A percentile compares a stretch with the other conserved stretches of the same genome.
phyloP scores from a whole-genome alignment of 2,888 invertebrate genomes.

The Digitonthophagus gazella region DNA sequence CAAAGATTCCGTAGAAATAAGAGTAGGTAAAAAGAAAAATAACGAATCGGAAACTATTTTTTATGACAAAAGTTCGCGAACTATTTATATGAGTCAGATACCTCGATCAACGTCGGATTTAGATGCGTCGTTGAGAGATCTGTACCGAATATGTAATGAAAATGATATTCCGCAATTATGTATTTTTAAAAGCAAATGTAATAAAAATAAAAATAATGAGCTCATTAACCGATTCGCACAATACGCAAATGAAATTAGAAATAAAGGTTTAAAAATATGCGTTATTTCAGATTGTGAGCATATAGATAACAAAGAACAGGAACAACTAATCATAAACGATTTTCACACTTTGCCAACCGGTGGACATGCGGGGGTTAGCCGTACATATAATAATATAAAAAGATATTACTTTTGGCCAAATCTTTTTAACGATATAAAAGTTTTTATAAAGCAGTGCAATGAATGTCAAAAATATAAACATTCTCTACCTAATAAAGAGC shows the following conservation, averaged over 20 bases:
- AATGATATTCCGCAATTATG: conserved; percentile 5
- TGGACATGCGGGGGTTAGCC: conserved; percentile 32
- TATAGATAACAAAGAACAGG: conserved; percentile 22
- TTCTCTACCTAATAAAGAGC: conserved; percentile 24
- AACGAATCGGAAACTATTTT: conserved; percentile 1
- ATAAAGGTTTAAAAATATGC: conserved; percentile 25
- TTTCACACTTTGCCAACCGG: conserved; percentile 34
- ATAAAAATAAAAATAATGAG: not conserved
- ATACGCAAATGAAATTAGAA: conserved; percentile 2
- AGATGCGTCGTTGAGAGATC: conserved; percentile 20
- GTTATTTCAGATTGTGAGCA: conserved; percentile 26
- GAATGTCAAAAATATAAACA: conserved; percentile 32
- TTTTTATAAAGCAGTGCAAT: conserved; percentile 31
- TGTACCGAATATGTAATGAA: conserved; percentile 17
- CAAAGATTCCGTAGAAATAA: conserved; percentile 22
- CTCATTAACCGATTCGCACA: conserved; percentile 1
- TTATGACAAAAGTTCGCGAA: conserved; percentile 13
- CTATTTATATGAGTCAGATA: conserved; percentile 15
- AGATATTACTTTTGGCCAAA: conserved; percentile 30
- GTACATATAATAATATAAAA: conserved; percentile 31
- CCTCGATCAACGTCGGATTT: conserved; percentile 20
- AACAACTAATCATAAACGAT: conserved; percentile 33
- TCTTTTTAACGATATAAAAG: conserved; percentile 29
- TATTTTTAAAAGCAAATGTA: conserved; percentile 17
- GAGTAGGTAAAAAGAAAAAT: conserved; percentile 13